These are phyloP conservation scores for Apolygus lucorum DNA, from an alignment of 1,140 invertebrate genomes.

Conservation along the genomic window DNA sequence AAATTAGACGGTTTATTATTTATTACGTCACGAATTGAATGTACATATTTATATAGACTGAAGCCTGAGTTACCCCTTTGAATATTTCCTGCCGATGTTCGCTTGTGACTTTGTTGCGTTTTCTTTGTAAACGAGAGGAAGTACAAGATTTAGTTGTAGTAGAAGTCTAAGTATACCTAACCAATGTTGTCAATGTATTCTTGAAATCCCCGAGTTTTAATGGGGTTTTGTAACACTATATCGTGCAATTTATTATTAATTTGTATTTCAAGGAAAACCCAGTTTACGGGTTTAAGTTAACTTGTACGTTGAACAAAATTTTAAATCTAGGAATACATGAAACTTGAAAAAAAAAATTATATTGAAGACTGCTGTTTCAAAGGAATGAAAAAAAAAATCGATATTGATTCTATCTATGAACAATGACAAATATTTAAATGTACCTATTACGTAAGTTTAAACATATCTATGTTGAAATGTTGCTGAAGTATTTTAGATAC, in stretches of 20 bases:
- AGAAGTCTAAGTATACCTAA: background rate
- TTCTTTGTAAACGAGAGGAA: background rate
- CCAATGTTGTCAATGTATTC: background rate
- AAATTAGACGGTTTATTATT: background rate
- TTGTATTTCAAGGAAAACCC: background rate
- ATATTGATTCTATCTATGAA: background rate
- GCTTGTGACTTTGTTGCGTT: background rate
- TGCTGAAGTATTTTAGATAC: background rate
- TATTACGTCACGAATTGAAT: background rate
- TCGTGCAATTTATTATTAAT: background rate
- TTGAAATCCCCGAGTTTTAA: background rate
- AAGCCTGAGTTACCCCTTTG: background rate
- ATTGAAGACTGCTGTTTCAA: background rate
- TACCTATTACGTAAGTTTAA: slow-evolving; percentile 1
- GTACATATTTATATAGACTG: background rate
- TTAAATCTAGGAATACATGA: background rate
- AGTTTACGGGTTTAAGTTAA: background rate
- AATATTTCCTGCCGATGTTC: background rate
- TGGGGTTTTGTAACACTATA: background rate
- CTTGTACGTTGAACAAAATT: background rate
- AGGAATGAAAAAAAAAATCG: background rate
- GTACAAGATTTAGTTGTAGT: background rate
- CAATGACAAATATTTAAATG: background rate
- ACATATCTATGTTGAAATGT: background rate
- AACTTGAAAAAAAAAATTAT: background rate